Evolutionary conservation across 2,888 invertebrate genomes (phyloP).

Genomic region (Diloba caeruleocephala): DNA sequence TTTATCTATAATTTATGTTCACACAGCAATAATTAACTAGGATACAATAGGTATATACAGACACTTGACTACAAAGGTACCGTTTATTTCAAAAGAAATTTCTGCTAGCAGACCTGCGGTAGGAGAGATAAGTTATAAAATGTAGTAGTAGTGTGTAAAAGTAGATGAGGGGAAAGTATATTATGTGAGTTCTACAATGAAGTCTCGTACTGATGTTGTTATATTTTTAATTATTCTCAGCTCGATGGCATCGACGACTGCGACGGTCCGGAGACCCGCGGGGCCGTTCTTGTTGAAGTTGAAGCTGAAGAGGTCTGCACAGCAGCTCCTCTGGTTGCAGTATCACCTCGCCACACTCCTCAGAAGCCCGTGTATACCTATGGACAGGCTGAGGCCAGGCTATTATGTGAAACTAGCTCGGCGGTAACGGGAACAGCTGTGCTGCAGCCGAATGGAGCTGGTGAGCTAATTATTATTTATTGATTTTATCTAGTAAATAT

Average conservation of each 20-base stretch:
- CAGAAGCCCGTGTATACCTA: conserved; percentile 93
- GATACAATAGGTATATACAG: too few species aligned
- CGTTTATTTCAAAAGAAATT: too few species aligned
- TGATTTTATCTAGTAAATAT: too few species aligned
- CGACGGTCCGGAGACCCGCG: conserved; percentile 88
- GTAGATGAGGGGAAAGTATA: too few species aligned
- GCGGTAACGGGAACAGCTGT: conserved; percentile 84
- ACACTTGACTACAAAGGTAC: too few species aligned
- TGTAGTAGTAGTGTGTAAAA: too few species aligned
- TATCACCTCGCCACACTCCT: conserved; percentile 89
- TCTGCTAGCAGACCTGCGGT: too few species aligned
- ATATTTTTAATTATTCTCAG: conserved; percentile 55
- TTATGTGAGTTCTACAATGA: too few species aligned
- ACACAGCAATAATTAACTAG: too few species aligned
- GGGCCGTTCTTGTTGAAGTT: conserved; percentile 94
- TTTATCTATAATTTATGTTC: too few species aligned
- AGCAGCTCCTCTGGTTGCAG: conserved; percentile 92
- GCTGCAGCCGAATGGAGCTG: conserved; percentile 77
- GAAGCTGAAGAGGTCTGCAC: conserved; percentile 95
- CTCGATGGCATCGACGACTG: conserved; percentile 75
- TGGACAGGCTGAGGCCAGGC: conserved; percentile 89
- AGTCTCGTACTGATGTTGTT: too few species aligned
- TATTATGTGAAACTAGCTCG: conserved; percentile 81
- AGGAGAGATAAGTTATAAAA: too few species aligned
- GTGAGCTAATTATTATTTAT: conserved; percentile 51